phyloP scores from a whole-genome alignment of 2,888 invertebrate species.

The Lampropteryx suffumata region DNA sequence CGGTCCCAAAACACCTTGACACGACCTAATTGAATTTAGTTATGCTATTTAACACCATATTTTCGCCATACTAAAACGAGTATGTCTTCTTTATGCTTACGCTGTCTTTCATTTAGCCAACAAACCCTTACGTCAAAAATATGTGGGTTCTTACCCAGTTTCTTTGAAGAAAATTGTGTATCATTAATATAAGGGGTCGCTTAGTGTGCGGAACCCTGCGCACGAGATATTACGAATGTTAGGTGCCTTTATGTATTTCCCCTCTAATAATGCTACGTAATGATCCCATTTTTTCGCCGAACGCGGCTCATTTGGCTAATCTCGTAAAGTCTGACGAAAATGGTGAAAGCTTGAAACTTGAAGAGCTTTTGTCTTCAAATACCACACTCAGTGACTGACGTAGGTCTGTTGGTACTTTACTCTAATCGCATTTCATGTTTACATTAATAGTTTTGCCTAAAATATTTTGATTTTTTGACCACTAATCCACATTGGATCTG shows the following conservation, averaged over 20 bases:
- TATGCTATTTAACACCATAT: too few relatives aligned
- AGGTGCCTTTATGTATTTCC: slow-evolving; percentile 28
- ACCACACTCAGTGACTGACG: background rate
- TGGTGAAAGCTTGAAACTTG: slow-evolving; percentile 17
- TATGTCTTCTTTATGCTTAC: too few relatives aligned
- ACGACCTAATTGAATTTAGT: too few relatives aligned
- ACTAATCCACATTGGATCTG: too few relatives aligned
- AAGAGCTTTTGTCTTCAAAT: slow-evolving; percentile 6
- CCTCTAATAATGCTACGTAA: slow-evolving; percentile 31
- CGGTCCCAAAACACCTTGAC: too few relatives aligned
- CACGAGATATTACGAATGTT: slow-evolving; percentile 24
- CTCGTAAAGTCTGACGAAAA: slow-evolving; percentile 23
- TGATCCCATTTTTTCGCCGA: slow-evolving; percentile 29
- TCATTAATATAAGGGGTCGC: slow-evolving; percentile 29
- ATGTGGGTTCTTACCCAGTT: slow-evolving; percentile 13
- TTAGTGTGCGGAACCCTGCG: slow-evolving; percentile 24
- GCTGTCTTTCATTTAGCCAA: background rate
- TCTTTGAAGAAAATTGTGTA: slow-evolving; percentile 25
- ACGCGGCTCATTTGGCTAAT: slow-evolving; percentile 29
- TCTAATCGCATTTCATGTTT: background rate
- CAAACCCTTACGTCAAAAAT: background rate
- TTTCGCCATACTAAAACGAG: too few relatives aligned
- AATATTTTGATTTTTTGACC: too few relatives aligned
- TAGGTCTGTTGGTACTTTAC: background rate
- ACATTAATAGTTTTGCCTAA: too few relatives aligned